Conservation (phyloP, 2,797 vertebrate species). For the Coccyzus lansbergi region DNA sequence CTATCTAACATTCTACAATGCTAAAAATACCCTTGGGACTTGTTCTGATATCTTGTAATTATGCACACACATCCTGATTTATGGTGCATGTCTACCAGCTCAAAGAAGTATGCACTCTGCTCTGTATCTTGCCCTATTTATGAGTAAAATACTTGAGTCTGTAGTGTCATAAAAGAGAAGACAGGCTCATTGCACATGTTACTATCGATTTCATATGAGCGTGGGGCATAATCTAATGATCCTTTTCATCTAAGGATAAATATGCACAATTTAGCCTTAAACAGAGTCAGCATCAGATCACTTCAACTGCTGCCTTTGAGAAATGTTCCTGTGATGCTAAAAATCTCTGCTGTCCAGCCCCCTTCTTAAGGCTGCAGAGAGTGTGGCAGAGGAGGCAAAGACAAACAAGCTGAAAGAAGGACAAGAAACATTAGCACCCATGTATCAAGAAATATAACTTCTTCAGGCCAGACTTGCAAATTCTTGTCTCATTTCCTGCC, state of each 20-base stretch:
- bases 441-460: neutral
- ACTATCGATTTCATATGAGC: constrained; percentile 47
- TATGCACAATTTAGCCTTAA: constrained; percentile 68
- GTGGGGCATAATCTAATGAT: constrained; percentile 62
- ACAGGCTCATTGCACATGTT: constrained; percentile 73
- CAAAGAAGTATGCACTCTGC: constrained; percentile 59
- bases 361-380: neutral
- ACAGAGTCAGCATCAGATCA: constrained; percentile 13
- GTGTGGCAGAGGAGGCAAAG: neutral
- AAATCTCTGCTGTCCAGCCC: neutral
- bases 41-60: constrained; percentile 71
- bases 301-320: constrained; percentile 23
- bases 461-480: neutral
- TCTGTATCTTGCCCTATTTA: constrained; percentile 58
- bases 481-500: neutral
- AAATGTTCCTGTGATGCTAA: neutral
- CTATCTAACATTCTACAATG: constrained; percentile 42
- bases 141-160: constrained; percentile 68
- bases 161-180: constrained; percentile 73
- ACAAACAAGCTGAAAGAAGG: neutral
- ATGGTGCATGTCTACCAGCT: constrained; percentile 69
- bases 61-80: constrained; percentile 71
- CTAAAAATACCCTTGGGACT: constrained; percentile 58
- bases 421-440: neutral
- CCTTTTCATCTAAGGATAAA: constrained; percentile 68